Conservation (phyloP, 2,797 vertebrate species). For the Melanogrammus aeglefinus region DNA sequence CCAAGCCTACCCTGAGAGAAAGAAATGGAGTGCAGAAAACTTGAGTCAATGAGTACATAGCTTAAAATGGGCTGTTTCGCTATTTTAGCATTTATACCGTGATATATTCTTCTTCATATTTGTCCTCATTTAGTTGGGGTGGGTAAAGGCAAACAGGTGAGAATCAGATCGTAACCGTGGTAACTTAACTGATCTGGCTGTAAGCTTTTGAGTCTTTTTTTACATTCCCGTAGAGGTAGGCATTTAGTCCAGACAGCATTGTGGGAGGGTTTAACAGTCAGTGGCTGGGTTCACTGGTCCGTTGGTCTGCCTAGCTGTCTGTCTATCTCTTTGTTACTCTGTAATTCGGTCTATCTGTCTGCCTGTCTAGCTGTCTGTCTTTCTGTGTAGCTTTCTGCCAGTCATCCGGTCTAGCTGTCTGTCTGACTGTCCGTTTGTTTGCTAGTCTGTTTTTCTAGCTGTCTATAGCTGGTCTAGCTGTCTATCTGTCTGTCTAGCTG, state of each 20-base stretch:
- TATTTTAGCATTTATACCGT: background rate
- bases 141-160: background rate
- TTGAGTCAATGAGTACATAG: background rate
- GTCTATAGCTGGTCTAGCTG: too few relatives aligned
- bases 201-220: background rate
- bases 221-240: slow-evolving; percentile 3
- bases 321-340: too few relatives aligned
- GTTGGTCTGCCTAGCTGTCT: too few relatives aligned
- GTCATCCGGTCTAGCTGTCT: background rate
- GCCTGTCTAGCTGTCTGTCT: too few relatives aligned
- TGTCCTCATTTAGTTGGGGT: background rate
- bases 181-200: background rate
- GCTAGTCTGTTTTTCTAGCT: background rate
- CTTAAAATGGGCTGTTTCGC: background rate
- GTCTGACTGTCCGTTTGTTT: background rate
- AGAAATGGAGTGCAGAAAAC: background rate
- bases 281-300: too few relatives aligned
- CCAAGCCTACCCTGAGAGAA: slow-evolving; percentile 5
- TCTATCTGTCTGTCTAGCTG: too few relatives aligned
- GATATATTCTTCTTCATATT: background rate
- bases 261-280: background rate
- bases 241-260: background rate
- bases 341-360: too few relatives aligned
- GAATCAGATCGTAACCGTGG: background rate
- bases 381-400: too few relatives aligned